Conservation (phyloP, 2,797 vertebrate genomes). For the Peromyscus attwateri region DNA sequence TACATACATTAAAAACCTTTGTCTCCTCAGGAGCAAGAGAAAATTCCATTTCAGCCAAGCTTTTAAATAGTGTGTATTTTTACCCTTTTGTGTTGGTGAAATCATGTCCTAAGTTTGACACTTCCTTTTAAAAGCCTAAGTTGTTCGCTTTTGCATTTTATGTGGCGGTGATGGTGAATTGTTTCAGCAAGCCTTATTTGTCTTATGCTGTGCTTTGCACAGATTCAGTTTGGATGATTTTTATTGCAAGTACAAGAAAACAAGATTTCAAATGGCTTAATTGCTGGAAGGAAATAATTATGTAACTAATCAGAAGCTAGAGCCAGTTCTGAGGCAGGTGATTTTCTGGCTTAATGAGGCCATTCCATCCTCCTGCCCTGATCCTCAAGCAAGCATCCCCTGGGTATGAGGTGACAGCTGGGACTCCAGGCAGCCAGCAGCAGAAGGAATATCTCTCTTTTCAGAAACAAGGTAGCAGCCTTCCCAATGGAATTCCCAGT, state of each 20-base stretch:
- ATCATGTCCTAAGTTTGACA: not conserved
- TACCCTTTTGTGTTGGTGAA: not conserved
- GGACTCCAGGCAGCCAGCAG: not conserved
- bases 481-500: not conserved
- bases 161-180: not conserved
- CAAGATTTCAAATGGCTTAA: constrained; percentile 39
- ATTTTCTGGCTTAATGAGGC: not conserved
- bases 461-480: not conserved
- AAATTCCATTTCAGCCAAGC: not conserved
- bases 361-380: not conserved
- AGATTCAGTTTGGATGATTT: not conserved
- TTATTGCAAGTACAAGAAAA: constrained; percentile 45
- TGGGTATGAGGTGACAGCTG: not conserved
- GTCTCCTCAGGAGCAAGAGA: not conserved
- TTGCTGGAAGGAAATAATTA: constrained; percentile 48
- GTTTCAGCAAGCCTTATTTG: not conserved
- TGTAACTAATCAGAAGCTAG: not conserved
- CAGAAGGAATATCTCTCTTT: not conserved
- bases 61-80: not conserved
- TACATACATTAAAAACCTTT: not conserved
- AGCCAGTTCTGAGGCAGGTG: not conserved
- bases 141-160: not conserved
- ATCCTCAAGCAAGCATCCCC: not conserved
- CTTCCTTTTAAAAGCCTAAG: constrained; percentile 14
- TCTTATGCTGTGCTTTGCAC: not conserved